Evolutionary conservation across 1,140 invertebrate species (phyloP).

Genomic region (Holotrichia oblita): DNA sequence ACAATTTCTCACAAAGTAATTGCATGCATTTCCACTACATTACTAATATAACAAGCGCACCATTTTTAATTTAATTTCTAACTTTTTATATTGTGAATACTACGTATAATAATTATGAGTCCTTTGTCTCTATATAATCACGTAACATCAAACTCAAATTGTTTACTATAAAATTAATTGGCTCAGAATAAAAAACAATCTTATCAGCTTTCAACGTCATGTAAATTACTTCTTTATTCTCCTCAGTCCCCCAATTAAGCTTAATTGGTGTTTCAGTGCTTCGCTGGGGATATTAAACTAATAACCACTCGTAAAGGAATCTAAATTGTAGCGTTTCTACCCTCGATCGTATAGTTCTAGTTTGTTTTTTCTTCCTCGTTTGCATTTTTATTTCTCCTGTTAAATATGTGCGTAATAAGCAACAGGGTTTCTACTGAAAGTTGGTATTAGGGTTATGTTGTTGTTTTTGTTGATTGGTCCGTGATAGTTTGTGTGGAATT

Average conservation of each 20-base stretch:
- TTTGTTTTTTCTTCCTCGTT: background rate
- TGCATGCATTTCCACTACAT: no score
- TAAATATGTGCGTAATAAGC: no score
- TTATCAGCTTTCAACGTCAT: slow-evolving; percentile 31
- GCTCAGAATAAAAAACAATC: slow-evolving; percentile 8
- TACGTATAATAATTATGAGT: background rate
- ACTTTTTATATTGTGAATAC: no score
- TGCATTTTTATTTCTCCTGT: no score
- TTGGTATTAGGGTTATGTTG: no score
- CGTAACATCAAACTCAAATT: slow-evolving; percentile 3
- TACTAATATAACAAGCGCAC: no score
- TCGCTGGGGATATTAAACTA: slow-evolving; percentile 18
- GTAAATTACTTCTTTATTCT: slow-evolving; percentile 33
- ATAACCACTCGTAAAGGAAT: slow-evolving; percentile 5
- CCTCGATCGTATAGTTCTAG: background rate
- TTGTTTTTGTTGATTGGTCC: no score
- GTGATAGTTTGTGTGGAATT: no score
- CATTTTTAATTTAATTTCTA: no score
- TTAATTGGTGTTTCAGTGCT: slow-evolving; percentile 31
- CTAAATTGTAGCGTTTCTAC: slow-evolving; percentile 16
- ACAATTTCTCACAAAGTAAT: no score
- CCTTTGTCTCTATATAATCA: background rate
- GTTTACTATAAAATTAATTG: slow-evolving; percentile 15
- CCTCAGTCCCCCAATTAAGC: slow-evolving; percentile 19
- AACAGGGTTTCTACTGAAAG: no score